Conservation (phyloP, 2,113 vertebrate genomes). For the Ammospiza nelsoni region DNA sequence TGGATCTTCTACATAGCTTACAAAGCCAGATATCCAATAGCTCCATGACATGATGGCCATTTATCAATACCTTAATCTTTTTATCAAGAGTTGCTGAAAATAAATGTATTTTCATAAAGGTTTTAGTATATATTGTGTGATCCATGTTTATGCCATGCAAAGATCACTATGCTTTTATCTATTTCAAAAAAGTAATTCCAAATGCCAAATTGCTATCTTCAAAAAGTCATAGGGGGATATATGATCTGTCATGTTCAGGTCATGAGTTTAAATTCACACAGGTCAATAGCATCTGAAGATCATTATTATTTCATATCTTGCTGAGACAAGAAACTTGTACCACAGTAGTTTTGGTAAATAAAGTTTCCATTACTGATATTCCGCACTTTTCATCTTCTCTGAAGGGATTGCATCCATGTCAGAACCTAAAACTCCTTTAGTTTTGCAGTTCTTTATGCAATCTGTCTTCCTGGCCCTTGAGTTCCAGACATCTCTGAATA, state of each 20-base stretch:
- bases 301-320: not conserved
- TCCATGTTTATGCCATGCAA: not conserved
- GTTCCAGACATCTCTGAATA: conserved; percentile 9
- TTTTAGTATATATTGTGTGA: not conserved
- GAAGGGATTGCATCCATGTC: not conserved
- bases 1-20: not conserved
- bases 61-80: not conserved
- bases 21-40: not conserved
- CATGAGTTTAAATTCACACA: not conserved
- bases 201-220: not conserved
- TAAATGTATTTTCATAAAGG: not conserved
- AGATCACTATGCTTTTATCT: not conserved
- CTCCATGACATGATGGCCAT: not conserved
- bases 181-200: not conserved
- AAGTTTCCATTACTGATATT: not conserved
- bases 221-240: not conserved
- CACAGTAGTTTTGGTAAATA: not conserved
- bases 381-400: not conserved
- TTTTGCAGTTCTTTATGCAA: not conserved
- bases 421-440: not conserved
- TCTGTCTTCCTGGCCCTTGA: not conserved
- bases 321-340: not conserved
- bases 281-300: not conserved
- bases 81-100: not conserved
- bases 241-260: not conserved